Base-by-base conservation (phyloP, 1,140 invertebrate genomes). In the Caenorhabditis brenneri region DNA sequence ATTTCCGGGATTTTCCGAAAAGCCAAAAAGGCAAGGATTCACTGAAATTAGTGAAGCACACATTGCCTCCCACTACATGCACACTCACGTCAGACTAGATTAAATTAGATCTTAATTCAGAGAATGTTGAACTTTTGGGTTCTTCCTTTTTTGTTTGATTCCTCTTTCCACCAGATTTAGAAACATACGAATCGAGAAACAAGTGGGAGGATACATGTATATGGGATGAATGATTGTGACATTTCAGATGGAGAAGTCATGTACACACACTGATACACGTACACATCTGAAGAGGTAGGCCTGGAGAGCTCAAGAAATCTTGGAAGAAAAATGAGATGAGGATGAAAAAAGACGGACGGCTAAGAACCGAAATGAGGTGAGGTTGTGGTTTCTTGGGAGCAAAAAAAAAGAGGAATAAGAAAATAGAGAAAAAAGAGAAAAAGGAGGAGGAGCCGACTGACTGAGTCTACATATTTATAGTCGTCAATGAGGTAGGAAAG, bases 21-120 rank as follows among this genome's bases (percentile, higher is more conserved):
- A 36, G n/a, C 36, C 33, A 46, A 74, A 74, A 74, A 74, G 22
- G n/a, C 33, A 74, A 24, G 65, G 58, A 65, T 65, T 65, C 58
- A 65, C 58, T 42, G 19, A 74, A 74, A 74, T 74, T 74, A 74
- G 65, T 74, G 36, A 74, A 74, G 65, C 65, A n/a, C 31, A 19
- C 65, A 74, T 74, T 46, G 65, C 65, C 65, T 55, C 33, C 36
- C 65, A 74, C 33, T 42, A 42, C 9, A 74, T 74, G 65, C 33
- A 42, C 65, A 33, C 15, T 74, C 65, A 74, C 65, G 65, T 74
- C 65, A 74, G 65, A 22, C 19, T 9, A 74, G 33, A 74, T 74
- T 74, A 74, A 74, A 46, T 74, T 46, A 74, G 65, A 74, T 0
- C 27, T 74, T 60, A 60, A 60, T 65, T 31, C n/a, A 46, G 36